Conservation (phyloP, 2,888 invertebrate genomes). For the Meiosimyza decipiens region DNA sequence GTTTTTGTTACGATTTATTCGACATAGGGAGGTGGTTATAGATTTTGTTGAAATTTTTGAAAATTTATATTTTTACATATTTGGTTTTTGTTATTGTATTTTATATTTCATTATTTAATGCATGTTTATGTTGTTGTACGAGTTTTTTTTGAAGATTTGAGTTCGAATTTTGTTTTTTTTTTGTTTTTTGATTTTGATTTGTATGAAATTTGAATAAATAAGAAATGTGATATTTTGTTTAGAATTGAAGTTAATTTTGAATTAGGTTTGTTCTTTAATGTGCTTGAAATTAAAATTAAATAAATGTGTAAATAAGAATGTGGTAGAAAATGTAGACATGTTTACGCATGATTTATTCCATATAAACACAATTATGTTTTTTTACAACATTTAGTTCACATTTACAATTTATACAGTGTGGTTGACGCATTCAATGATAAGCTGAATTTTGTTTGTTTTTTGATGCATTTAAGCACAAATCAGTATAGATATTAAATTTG, state of each 20-base stretch:
- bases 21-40: conserved; percentile 1
- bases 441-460: neutral
- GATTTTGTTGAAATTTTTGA: conserved; percentile 28
- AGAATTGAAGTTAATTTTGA: conserved; percentile 33
- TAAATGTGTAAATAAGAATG: conserved; percentile 1
- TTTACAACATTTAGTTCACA: conserved; percentile 19
- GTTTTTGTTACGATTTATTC: conserved; percentile 31
- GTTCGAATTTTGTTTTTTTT: conserved; percentile 23
- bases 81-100: conserved; percentile 35
- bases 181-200: conserved; percentile 41
- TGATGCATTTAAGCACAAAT: conserved; percentile 23
- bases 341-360: too few species aligned
- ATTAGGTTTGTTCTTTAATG: conserved; percentile 7
- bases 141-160: conserved; percentile 20
- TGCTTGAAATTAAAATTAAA: conserved; percentile 17
- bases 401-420: conserved; percentile 21
- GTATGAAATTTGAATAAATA: conserved; percentile 47
- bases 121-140: conserved; percentile 42
- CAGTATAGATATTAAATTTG: neutral
- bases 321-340: conserved; percentile 7
- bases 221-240: conserved; percentile 46
- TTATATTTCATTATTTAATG: conserved; percentile 25
- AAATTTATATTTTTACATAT: conserved; percentile 29
- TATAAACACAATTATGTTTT: too few species aligned
- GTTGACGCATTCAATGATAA: conserved; percentile 29